A percentile compares a stretch with the other conserved stretches of the same genome.
Conservation (phyloP, 2,888 invertebrate genomes). For the Cerastis leucographa region DNA sequence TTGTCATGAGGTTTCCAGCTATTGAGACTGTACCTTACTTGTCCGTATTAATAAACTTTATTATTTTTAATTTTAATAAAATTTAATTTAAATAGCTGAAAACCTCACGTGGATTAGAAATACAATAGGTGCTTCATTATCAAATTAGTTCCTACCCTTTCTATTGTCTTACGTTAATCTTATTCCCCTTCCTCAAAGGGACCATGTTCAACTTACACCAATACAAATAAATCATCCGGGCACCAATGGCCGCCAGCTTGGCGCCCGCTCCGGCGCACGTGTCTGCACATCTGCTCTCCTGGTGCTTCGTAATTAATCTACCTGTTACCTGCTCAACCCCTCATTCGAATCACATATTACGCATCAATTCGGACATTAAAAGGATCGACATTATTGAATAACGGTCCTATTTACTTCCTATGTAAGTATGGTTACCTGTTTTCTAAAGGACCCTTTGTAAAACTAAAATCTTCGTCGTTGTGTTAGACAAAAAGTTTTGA, state of each 20-base stretch:
- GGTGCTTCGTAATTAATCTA: conserved; percentile 73
- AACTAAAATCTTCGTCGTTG: background rate
- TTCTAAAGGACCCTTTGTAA: background rate
- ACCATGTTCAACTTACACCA: conserved; percentile 27
- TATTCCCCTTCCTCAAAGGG: conserved; percentile 21
- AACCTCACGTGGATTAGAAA: background rate
- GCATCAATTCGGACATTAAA: conserved; percentile 33
- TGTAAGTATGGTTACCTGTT: background rate
- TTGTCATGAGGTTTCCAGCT: too few species aligned
- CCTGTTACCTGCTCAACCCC: conserved; percentile 68
- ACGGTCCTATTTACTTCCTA: conserved; percentile 3
- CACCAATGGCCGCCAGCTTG: conserved; percentile 29
- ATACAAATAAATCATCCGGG: conserved; percentile 59
- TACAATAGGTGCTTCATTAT: background rate
- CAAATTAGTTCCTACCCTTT: background rate
- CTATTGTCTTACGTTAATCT: conserved; percentile 15
- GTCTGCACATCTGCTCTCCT: conserved; percentile 81
- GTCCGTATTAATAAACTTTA: too few species aligned
- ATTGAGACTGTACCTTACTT: too few species aligned
- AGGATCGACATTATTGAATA: conserved; percentile 13
- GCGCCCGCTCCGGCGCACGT: conserved; percentile 73
- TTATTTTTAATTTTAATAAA: too few species aligned
- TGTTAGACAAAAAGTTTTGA: background rate
- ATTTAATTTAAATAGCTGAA: too few species aligned
- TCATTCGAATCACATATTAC: conserved; percentile 14